Evolutionary conservation across 30 jellyfish, hydroid and myxozoan genomes (phyloP), one percentile per base, ranked within the genome.

Genomic region (Turritopsis dohrnii): DNA sequence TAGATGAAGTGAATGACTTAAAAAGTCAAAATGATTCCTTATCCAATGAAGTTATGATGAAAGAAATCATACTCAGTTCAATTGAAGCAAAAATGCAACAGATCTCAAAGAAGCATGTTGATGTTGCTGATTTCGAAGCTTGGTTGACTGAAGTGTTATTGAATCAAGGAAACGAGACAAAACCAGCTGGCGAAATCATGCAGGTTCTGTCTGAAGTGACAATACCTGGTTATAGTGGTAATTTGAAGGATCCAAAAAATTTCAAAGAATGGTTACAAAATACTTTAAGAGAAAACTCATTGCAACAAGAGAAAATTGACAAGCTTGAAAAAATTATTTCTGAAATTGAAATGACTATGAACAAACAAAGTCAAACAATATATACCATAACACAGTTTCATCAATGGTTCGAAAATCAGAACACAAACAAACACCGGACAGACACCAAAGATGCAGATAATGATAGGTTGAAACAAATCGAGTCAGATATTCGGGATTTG

Each of bases 1-100:
- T 3, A 5, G 76, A 82, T 71, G 89, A 65, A 27, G 3, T 80
- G 4, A 69, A 80, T 18, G 66, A 80, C 8, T 28, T 65, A 9
- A 66, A 71, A 53, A 28, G 28, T 9, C 86, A 82, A 69, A 82
- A 82, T 28, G 89, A 82, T 24, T 82, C 89, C 28, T 71, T 65
- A 25, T 66, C 85, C 72, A 82, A 82, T 82, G 89, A 82, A 85
- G 71, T 82, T 29, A 65, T 71, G 86, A 82, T 82, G 89, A 82
- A 82, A 71, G 89, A 82, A 54, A 82, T 82, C 31, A 71, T 82
- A 66, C 31, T 82, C 41, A 82, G 29, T 29, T 82, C 89, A 20
- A 82, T 82, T 65, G 89, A 82, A 82, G 29, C 89, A 8, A 66
- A 72, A 30, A 82, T 82, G 89, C 31, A 28, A 24, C 53, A 82